Percentiles rank a stretch among this genome's conserved stretches.
Evolutionary conservation across 92 coral and sea anemone genomes (phyloP).

Genomic region (Micromussa lordhowensis): DNA sequence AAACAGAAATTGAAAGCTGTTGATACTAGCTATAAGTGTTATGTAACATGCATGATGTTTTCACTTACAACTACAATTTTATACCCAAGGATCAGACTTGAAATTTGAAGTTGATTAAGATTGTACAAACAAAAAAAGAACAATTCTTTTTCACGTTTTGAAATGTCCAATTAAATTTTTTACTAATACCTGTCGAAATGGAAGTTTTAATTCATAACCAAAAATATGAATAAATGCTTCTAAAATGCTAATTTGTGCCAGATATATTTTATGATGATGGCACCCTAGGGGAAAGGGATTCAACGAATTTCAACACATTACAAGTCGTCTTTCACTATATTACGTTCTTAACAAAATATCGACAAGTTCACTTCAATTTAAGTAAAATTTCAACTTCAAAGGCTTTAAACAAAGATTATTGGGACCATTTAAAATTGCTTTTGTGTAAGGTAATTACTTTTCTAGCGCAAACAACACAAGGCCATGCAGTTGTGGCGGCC

Average conservation of each 20-base stretch:
- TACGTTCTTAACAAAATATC: neutral
- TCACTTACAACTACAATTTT: neutral
- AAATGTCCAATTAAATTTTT: neutral
- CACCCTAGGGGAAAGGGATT: conserved; percentile 1
- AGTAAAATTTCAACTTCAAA: conserved; percentile 5
- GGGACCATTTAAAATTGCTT: neutral
- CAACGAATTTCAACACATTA: neutral
- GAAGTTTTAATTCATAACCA: neutral
- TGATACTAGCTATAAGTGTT: too few relatives aligned
- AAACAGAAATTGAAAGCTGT: neutral
- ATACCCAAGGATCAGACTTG: neutral
- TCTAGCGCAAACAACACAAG: neutral
- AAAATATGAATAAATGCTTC: neutral
- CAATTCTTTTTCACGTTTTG: neutral
- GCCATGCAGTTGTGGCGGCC: neutral
- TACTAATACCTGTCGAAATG: neutral
- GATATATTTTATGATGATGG: conserved; percentile 1
- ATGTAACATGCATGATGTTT: neutral
- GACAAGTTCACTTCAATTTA: neutral
- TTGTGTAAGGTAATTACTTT: neutral
- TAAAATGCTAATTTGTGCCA: conserved; percentile 14
- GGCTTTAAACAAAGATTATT: neutral
- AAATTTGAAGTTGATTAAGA: neutral
- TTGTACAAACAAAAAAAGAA: neutral
- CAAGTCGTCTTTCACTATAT: neutral